A percentile compares a stretch with the other conserved stretches of the same genome.
phyloP scores from a whole-genome alignment of 2,113 vertebrate genomes.

The Hippopotamus amphibius region DNA sequence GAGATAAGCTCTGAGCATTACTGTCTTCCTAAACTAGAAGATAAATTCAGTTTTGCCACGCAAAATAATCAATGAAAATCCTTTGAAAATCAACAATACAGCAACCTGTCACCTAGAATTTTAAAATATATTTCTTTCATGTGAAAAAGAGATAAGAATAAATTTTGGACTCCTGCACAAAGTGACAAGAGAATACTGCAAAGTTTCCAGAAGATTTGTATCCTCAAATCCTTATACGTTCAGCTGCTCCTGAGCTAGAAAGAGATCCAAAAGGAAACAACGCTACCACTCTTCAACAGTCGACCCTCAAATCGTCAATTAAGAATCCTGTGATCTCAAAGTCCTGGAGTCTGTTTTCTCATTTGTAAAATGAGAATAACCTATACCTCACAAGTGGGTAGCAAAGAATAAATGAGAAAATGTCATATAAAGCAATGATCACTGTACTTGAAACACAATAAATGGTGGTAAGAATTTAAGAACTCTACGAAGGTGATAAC shows the following conservation, averaged over 20 bases:
- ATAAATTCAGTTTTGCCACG: neutral
- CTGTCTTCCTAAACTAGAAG: constrained; percentile 23
- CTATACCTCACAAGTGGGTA: neutral
- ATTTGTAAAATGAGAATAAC: neutral
- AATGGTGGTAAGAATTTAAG: neutral
- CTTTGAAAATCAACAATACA: neutral
- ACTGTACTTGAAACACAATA: neutral
- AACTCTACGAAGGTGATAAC: neutral
- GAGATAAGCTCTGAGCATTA: neutral
- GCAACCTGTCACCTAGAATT: neutral
- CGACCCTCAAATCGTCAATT: neutral
- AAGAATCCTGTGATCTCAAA: neutral
- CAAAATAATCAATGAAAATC: constrained; percentile 42
- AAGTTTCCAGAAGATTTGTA: neutral
- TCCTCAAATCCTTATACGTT: neutral
- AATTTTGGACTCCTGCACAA: neutral
- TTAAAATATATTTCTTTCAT: neutral
- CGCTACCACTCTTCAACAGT: neutral
- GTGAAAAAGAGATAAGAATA: neutral
- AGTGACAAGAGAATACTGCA: neutral
- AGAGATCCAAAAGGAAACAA: neutral
- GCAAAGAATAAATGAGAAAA: neutral
- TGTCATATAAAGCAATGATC: neutral
- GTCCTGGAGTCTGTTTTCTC: neutral
- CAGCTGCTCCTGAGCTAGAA: neutral